Evolutionary conservation across 2,113 vertebrate species (phyloP).

Genomic region (Solea solea): DNA sequence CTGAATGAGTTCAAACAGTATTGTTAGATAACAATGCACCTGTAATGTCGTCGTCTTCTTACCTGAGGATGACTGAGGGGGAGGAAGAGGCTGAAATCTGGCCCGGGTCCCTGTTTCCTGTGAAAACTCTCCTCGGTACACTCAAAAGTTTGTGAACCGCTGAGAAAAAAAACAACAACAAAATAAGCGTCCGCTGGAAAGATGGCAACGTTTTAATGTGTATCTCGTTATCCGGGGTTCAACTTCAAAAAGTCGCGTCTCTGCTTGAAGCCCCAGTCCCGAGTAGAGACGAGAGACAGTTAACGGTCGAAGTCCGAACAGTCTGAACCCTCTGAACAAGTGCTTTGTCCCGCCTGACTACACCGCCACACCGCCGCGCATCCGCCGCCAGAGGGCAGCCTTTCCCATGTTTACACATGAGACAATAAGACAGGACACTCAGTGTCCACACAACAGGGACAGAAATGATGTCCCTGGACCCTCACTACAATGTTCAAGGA

Average conservation of each 20-base stretch:
- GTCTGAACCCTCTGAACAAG: conserved; percentile 33
- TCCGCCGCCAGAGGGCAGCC: conserved; percentile 50
- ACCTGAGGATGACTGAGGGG: conserved; percentile 50
- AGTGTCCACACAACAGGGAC: background rate
- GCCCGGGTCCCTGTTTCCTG: conserved; percentile 16
- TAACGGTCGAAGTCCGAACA: background rate
- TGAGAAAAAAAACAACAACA: background rate
- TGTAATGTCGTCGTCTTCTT: conserved; percentile 11
- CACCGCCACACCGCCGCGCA: conserved; percentile 2
- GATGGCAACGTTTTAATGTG: fast-evolving
- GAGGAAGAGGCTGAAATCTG: background rate
- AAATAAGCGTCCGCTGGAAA: background rate
- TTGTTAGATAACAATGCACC: background rate
- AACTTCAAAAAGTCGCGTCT: background rate
- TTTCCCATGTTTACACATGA: background rate
- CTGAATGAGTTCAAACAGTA: too few species aligned
- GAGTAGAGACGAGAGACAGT: background rate
- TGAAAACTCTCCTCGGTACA: conserved; percentile 1
- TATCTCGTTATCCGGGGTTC: background rate
- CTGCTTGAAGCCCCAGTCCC: background rate
- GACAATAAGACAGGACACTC: background rate
- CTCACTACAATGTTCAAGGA: too few species aligned
- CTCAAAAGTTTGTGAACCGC: conserved; percentile 3
- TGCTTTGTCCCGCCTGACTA: conserved; percentile 59
- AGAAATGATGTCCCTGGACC: too few species aligned